Percentiles rank a stretch among this genome's conserved stretches.
phyloP scores from a whole-genome alignment of 2,113 vertebrate species.

The Phasianus colchicus region DNA sequence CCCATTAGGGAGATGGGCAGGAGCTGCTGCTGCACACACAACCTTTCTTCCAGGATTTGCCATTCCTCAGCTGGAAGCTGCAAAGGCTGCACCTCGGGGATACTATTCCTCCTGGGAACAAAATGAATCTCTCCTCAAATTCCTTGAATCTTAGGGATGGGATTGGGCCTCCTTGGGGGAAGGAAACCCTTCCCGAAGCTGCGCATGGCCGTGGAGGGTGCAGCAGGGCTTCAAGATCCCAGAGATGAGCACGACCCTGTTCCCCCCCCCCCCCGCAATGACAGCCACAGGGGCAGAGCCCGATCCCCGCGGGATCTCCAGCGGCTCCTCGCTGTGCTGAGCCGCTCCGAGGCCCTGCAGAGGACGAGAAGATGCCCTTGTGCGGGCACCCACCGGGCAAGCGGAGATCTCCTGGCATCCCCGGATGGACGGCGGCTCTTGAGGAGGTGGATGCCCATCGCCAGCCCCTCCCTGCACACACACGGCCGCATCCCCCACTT shows the following conservation, averaged over 20 bases:
- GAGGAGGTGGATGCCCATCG: not conserved
- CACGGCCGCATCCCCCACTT: not conserved
- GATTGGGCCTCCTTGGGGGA: not conserved
- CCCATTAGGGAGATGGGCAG: not conserved
- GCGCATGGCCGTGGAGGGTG: not conserved
- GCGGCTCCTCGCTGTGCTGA: not conserved
- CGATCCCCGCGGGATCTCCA: not conserved
- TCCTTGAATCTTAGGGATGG: not conserved
- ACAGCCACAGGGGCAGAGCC: not conserved
- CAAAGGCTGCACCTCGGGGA: not conserved
- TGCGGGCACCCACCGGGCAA: not conserved
- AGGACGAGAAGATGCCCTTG: slow-evolving; percentile 44
- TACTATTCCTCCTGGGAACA: not conserved
- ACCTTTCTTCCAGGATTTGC: not conserved
- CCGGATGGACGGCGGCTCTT: not conserved
- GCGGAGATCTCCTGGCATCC: not conserved
- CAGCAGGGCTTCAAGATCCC: not conserved
- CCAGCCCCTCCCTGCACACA: not conserved
- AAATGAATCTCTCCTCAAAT: not conserved
- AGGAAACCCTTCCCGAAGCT: not conserved
- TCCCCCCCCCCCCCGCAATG: not conserved
- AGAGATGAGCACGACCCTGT: not conserved
- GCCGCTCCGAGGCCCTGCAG: not conserved
- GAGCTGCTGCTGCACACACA: not conserved
- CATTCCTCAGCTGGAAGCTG: not conserved